Evolutionary conservation across 2,888 invertebrate species (phyloP), one percentile per base, ranked within the genome.

Genomic region (Leptarthrus brevirostris): DNA sequence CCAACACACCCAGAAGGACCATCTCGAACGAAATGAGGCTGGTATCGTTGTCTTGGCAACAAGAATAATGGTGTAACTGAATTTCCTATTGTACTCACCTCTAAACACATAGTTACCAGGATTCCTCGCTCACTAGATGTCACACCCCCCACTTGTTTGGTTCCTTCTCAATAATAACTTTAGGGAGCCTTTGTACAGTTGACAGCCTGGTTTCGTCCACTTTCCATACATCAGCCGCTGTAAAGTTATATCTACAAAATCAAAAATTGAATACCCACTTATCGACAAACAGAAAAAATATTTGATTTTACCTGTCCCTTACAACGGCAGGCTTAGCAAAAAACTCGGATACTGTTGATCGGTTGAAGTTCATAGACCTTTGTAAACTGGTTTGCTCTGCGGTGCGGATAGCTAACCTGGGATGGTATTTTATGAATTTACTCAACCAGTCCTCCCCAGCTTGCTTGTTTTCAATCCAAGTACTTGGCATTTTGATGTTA

Each of bases 61-160:
- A 74, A 3, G 24, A 72, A 74, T 36, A 74, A 72, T 8, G 74
- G 74, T 5, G 72, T 49, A 3, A 74, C 20, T 4, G 72, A 53
- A 12, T 49, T 22, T 52, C 72, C 74, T 3, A 20, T 22, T 3
- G 72, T 72, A 36, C 5, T 49, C 2, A 74, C 72, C 5, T 72
- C 26, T 14, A 72, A 24, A 12, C 36, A 72, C 72, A 74, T 49
- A 1, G 74, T 53, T 1, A 74, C 66, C 70, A 47, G 22, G 1
- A 53, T 47, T 12, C 66, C 74, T 14, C 66, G 54, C 14, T 74
- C 74, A n/a, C 14, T 30, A 8, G 72, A 49, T 8, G 14, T 20
- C 6, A 58, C 2, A 18, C 20, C 20, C 3, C 34, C 34, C 3
- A 34, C 2, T 58, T 36, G 5, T 74, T 74, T 74, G 10, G 8